Evolutionary conservation across 1,140 invertebrate genomes (phyloP).

Genomic region (Camponotus vicinus): DNA sequence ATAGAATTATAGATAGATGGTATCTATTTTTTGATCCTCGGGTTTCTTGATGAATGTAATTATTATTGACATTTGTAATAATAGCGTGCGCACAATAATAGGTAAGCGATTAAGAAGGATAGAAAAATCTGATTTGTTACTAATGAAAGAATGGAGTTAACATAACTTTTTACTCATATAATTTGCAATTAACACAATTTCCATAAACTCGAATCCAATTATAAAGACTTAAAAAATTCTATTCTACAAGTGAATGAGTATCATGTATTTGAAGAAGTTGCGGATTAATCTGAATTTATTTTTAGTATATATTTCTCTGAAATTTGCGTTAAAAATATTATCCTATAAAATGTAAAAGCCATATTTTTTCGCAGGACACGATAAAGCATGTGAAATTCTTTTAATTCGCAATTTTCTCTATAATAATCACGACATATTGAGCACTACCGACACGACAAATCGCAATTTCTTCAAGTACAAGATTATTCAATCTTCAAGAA

Average conservation of each 20-base stretch:
- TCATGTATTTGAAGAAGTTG: too few relatives aligned
- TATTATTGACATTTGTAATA: not conserved
- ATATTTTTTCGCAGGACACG: not conserved
- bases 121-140: not conserved
- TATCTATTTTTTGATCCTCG: not conserved
- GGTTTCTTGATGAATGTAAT: conserved; percentile 1
- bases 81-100: not conserved
- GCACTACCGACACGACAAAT: not conserved
- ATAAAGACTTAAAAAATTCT: too few relatives aligned
- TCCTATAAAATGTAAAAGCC: not conserved
- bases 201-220: too few relatives aligned
- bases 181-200: too few relatives aligned
- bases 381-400: not conserved
- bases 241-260: too few relatives aligned
- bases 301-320: too few relatives aligned
- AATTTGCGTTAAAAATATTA: too few relatives aligned
- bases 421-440: not conserved
- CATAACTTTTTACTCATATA: too few relatives aligned
- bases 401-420: not conserved
- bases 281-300: too few relatives aligned
- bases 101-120: not conserved
- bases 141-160: not conserved
- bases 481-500: not conserved
- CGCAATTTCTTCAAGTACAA: not conserved
- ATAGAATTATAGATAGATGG: not conserved